Percentiles rank a stretch among this genome's conserved stretches.
phyloP scores from a whole-genome alignment of 2,888 invertebrate species.

The Rhaphigaster nebulosa region DNA sequence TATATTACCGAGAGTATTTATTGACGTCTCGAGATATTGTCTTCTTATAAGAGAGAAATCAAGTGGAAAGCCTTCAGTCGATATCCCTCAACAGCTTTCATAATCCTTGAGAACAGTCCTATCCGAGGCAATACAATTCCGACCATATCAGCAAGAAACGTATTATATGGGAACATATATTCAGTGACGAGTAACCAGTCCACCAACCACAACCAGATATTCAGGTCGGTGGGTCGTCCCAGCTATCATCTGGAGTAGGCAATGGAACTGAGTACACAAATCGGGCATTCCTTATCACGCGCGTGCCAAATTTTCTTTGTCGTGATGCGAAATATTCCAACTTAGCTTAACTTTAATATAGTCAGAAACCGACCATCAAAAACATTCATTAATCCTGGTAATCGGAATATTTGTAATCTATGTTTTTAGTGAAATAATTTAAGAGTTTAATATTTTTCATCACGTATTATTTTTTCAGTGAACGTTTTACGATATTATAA shows the following conservation, averaged over 20 bases:
- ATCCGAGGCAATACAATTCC: neutral
- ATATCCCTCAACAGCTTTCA: conserved; percentile 20
- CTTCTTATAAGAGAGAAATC: conserved; percentile 26
- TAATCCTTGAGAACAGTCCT: neutral
- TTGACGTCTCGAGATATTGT: conserved; percentile 9
- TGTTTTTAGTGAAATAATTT: no score
- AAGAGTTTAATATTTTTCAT: no score
- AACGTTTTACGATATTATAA: no score
- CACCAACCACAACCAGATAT: neutral
- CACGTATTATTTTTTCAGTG: no score
- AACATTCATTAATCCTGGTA: no score
- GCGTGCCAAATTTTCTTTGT: neutral
- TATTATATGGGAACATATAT: neutral
- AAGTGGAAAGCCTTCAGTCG: neutral
- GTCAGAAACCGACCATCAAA: no score
- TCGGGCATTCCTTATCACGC: neutral
- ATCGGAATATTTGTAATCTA: no score
- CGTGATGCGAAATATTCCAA: neutral
- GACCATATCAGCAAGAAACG: neutral
- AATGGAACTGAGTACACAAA: neutral
- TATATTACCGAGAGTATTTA: conserved; percentile 1
- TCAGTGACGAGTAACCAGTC: neutral
- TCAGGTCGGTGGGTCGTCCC: conserved; percentile 2
- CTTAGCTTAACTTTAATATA: no score
- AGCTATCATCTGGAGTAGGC: neutral